Evolutionary conservation across 2,113 vertebrate genomes (phyloP).

Genomic region (Tetrax tetrax): DNA sequence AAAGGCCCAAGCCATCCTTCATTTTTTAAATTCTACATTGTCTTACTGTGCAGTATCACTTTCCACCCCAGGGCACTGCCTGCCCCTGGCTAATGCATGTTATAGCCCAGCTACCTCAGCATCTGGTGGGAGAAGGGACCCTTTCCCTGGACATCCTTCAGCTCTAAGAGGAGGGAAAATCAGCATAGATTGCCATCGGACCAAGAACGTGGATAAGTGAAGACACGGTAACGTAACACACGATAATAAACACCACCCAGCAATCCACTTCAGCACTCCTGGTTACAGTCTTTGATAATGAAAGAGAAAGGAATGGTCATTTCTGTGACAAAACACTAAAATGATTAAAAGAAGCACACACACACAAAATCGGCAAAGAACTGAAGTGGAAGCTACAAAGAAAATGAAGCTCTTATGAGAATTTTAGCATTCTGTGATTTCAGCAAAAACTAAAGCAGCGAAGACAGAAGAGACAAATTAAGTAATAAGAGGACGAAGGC

Average conservation of each 20-base stretch:
- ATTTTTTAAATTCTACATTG: not conserved
- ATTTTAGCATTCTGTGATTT: not conserved
- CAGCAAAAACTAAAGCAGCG: not conserved
- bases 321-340: not conserved
- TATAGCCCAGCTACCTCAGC: not conserved
- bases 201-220: not conserved
- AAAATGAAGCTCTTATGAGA: not conserved
- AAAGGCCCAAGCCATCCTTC: not conserved
- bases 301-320: not conserved
- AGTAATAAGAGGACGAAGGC: not conserved
- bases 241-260: not conserved
- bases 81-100: fast-evolving
- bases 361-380: not conserved
- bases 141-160: not conserved
- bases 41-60: not conserved
- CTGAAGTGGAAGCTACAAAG: not conserved
- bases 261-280: not conserved
- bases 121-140: not conserved
- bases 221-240: not conserved
- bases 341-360: not conserved
- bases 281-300: not conserved
- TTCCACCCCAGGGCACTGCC: not conserved
- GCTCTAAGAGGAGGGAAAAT: not conserved
- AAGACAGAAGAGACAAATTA: not conserved
- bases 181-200: not conserved